phyloP scores from a whole-genome alignment of 2,888 invertebrate genomes.

The Drosophila percnosoma region DNA sequence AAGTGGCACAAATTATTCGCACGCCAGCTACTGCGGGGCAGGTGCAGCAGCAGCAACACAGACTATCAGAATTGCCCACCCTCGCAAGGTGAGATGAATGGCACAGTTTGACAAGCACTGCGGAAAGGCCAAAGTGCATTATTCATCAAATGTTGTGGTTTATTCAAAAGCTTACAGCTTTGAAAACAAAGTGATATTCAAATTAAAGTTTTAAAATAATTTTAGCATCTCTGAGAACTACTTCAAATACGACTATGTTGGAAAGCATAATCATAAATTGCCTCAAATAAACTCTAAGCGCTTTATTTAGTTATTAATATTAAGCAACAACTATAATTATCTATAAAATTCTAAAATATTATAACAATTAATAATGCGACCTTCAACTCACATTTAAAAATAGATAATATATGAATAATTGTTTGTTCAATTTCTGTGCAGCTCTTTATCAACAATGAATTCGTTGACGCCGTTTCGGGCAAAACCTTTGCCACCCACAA shows the following conservation, averaged over 20 bases:
- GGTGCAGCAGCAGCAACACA: slow-evolving; percentile 1
- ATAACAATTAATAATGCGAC: neutral
- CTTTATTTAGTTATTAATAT: neutral
- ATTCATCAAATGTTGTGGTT: too few relatives aligned
- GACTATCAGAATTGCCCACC: slow-evolving; percentile 32
- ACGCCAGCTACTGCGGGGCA: slow-evolving; percentile 10
- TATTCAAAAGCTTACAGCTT: neutral
- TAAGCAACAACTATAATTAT: neutral
- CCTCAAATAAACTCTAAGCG: neutral
- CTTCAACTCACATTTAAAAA: neutral
- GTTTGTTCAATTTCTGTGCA: slow-evolving; percentile 80
- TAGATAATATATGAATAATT: neutral
- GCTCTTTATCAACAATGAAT: slow-evolving; percentile 93
- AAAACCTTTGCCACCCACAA: slow-evolving; percentile 95
- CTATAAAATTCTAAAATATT: neutral
- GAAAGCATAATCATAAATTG: neutral
- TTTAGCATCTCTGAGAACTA: neutral
- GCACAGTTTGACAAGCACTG: slow-evolving; percentile 17
- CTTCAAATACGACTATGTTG: neutral
- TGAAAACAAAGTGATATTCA: neutral
- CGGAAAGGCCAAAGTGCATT: neutral
- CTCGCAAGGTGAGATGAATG: slow-evolving; percentile 28
- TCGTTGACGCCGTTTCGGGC: slow-evolving; percentile 92
- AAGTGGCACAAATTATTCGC: slow-evolving; percentile 37
- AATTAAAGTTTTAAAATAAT: neutral